Conservation (phyloP, 2,797 vertebrate genomes). For the Rhyacichthys aspro region DNA sequence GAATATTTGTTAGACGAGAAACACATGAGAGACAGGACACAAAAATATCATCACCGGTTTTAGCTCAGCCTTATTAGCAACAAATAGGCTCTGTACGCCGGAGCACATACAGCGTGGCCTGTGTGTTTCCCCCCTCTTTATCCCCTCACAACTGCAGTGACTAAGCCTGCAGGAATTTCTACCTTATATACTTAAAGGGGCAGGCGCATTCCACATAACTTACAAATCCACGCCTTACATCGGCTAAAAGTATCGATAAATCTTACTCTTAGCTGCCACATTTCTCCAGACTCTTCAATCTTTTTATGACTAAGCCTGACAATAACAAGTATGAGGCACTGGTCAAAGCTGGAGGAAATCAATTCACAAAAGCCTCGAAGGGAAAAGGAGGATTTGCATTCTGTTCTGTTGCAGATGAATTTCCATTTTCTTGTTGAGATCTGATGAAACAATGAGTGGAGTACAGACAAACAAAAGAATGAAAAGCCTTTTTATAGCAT, state of each 20-base stretch:
- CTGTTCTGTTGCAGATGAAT: slow-evolving; percentile 9
- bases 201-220: slow-evolving; percentile 54
- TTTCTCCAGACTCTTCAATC: slow-evolving; percentile 15
- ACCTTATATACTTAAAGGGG: slow-evolving; percentile 85
- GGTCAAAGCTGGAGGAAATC: slow-evolving; percentile 20
- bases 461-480: not conserved
- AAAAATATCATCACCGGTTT: slow-evolving; percentile 19
- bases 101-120: slow-evolving; percentile 75
- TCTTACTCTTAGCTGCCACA: slow-evolving; percentile 5
- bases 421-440: slow-evolving; percentile 21
- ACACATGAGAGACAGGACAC: not conserved
- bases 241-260: slow-evolving; percentile 24
- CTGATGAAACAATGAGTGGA: slow-evolving; percentile 14
- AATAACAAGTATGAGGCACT: slow-evolving; percentile 18
- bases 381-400: slow-evolving; percentile 15
- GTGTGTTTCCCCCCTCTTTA: slow-evolving; percentile 77
- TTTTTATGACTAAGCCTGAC: slow-evolving; percentile 22
- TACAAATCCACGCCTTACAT: slow-evolving; percentile 16
- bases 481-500: not conserved
- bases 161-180: slow-evolving; percentile 87
- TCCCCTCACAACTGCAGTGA: slow-evolving; percentile 83
- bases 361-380: slow-evolving; percentile 17
- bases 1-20: slow-evolving; percentile 54
- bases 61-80: slow-evolving; percentile 55
- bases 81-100: slow-evolving; percentile 70